Percentiles rank a stretch among this genome's conserved stretches.
phyloP scores from a whole-genome alignment of 2,797 vertebrate species.

The Neosalanx taihuensis region DNA sequence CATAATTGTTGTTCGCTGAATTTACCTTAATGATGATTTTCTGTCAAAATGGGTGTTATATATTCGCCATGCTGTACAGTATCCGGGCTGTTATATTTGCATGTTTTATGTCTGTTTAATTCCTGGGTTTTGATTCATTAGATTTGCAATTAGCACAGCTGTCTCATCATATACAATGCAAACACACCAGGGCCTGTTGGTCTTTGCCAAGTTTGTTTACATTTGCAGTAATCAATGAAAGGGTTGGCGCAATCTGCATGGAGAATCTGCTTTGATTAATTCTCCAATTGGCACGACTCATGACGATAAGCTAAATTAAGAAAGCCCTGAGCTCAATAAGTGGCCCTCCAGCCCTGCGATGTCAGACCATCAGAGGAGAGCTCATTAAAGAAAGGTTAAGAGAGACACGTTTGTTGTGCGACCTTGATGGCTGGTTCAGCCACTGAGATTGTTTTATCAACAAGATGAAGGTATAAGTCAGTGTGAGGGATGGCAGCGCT shows the following conservation, averaged over 20 bases:
- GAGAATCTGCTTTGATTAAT: constrained; percentile 57
- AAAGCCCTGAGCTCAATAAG: constrained; percentile 35
- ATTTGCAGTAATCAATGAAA: constrained; percentile 29
- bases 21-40: not conserved
- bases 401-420: constrained; percentile 6
- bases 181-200: too few species aligned
- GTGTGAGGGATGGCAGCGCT: not conserved
- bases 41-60: not conserved
- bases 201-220: constrained; percentile 41
- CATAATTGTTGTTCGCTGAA: too few species aligned
- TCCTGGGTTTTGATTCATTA: not conserved
- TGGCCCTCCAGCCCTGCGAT: constrained; percentile 25
- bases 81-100: too few species aligned
- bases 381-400: constrained; percentile 47
- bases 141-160: not conserved
- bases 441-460: not conserved
- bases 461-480: not conserved
- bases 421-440: constrained; percentile 14
- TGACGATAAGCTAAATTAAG: constrained; percentile 51
- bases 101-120: not conserved
- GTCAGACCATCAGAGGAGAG: constrained; percentile 36
- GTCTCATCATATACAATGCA: not conserved
- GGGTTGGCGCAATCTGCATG: constrained; percentile 42
- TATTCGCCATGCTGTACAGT: not conserved
- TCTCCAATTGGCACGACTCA: constrained; percentile 33